A percentile compares a stretch with the other conserved stretches of the same genome.
Evolutionary conservation across 2,113 vertebrate species (phyloP).

Genomic region (Microcebus lehilahytsara): DNA sequence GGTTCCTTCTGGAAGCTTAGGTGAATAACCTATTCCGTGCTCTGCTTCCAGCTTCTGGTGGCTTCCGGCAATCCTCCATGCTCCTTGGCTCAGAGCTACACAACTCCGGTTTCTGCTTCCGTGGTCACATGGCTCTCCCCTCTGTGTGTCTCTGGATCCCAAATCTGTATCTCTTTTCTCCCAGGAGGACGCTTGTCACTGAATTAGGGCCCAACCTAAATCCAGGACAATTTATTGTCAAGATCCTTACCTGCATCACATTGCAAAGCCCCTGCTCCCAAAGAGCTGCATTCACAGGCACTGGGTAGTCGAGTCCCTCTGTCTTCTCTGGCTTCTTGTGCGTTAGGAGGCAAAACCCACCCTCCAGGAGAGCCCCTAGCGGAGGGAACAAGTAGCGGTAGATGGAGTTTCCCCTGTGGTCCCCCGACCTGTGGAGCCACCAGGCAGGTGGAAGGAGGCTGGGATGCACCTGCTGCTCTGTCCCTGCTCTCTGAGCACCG

Average conservation of each 20-base stretch:
- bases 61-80: background rate
- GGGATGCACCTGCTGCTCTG: background rate
- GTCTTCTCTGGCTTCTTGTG: background rate
- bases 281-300: rapidly evolving
- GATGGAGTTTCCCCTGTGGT: background rate
- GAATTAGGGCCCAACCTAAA: background rate
- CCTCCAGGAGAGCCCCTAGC: background rate
- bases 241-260: background rate
- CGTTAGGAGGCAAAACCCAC: background rate
- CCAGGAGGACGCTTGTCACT: background rate
- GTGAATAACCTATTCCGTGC: too few relatives aligned
- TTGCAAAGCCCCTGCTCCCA: background rate
- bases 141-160: background rate
- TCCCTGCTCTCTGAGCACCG: constrained; percentile 53
- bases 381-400: rapidly evolving
- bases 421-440: background rate
- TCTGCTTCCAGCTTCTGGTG: background rate
- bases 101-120: background rate
- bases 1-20: background rate
- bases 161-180: too few relatives aligned
- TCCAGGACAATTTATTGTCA: background rate
- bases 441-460: background rate
- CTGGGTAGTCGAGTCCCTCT: rapidly evolving
- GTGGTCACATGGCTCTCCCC: background rate
- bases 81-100: background rate